Base-by-base conservation (phyloP, 2,797 vertebrate species). In the Manis javanica region DNA sequence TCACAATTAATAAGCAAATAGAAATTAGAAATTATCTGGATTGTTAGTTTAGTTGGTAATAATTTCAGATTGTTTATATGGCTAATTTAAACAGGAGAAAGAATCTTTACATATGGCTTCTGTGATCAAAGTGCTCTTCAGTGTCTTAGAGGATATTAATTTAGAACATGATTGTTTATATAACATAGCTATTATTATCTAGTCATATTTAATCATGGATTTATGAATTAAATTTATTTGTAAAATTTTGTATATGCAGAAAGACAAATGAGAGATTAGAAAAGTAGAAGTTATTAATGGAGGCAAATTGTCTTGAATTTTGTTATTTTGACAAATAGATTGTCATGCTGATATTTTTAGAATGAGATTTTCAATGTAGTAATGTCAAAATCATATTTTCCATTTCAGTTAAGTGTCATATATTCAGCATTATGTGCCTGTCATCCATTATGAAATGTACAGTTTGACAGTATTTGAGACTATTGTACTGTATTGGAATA, bases 341-440 rank as follows among this genome's bases (percentile, higher is more conserved):
- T 98, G 74, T 95, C 90, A 93, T 77, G 24, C 82, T 94, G 63
- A 46, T 98, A 97, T 93, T 96, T 97, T 97, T 97, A 95, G 55
- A 64, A 85, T 92, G 68, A 68, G 21, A 61, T 77, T 97, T 98
- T 95, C 31, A 92, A 71, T 93, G 42, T 61, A 78, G 19, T 96
- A 82, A 96, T 96, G 85, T 97, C 71, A 97, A 93, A 96, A 95
- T 84, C n/a, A 57, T 71, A 74, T 97, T 98, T 98, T 97, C 81
- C 61, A 74, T 97, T 91, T 96, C 90, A 97, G 14, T 93, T 88
- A 23, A 68, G 16, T 77, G 72, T 90, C 95, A 96, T 0, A 95
- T 94, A 97, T 86, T 97, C 90, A 95, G 29, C 31, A 93, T 94
- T 88, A 75, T 96, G 90, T 97, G 78, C 39, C 82, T 90, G 68